Conservation (phyloP, 2,888 invertebrate species). For the Harpalus rufipes region DNA sequence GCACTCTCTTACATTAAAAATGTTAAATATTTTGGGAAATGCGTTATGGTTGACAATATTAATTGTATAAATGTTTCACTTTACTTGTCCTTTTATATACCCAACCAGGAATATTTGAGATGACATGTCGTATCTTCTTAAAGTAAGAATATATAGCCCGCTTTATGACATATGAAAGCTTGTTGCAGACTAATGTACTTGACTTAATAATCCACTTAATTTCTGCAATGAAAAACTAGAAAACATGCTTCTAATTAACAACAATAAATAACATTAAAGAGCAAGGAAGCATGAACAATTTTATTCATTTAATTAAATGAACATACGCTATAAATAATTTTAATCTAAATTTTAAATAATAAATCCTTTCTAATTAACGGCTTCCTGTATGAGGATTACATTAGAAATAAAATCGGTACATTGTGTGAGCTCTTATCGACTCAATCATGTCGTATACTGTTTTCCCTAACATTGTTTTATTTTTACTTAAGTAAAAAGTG, state of each 20-base stretch:
- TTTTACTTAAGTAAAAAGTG: neutral
- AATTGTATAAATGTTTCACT: conserved; percentile 46
- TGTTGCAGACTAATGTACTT: conserved; percentile 21
- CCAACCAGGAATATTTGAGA: conserved; percentile 30
- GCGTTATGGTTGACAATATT: conserved; percentile 24
- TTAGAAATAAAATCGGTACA: neutral
- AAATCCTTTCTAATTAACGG: conserved; percentile 34
- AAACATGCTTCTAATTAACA: conserved; percentile 33
- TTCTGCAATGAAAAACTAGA: conserved; percentile 21
- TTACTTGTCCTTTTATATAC: conserved; percentile 42
- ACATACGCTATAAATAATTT: conserved; percentile 26
- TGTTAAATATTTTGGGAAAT: conserved; percentile 12
- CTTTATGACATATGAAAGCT: conserved; percentile 38
- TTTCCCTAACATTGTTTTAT: neutral
- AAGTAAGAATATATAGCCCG: conserved; percentile 17
- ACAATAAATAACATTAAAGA: conserved; percentile 35
- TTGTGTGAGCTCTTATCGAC: neutral
- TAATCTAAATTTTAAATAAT: conserved; percentile 37
- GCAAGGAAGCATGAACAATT: conserved; percentile 33
- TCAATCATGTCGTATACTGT: neutral
- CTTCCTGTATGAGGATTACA: neutral
- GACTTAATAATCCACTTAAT: conserved; percentile 8
- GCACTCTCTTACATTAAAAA: neutral
- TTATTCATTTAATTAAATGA: conserved; percentile 44
- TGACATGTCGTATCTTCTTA: conserved; percentile 12